phyloP scores from a whole-genome alignment of 1,140 invertebrate genomes.

The Trichonephila inaurata region DNA sequence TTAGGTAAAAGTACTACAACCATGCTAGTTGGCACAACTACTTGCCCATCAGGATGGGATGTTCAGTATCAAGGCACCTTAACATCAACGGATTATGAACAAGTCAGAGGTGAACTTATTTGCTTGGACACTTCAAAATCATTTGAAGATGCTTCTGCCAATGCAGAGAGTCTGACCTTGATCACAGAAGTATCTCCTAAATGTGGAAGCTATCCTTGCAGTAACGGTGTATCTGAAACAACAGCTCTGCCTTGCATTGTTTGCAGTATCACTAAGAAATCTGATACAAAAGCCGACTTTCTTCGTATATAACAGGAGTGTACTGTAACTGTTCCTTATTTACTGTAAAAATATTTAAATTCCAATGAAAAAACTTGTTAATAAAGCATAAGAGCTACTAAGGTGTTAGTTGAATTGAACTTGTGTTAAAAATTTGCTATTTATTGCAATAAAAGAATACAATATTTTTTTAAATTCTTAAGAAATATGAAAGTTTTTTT shows the following conservation, averaged over 20 bases:
- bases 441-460: too few species aligned
- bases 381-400: too few species aligned
- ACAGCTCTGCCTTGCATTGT: constrained; percentile 17
- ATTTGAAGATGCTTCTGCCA: neutral
- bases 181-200: constrained; percentile 46
- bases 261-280: constrained; percentile 31
- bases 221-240: neutral
- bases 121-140: constrained; percentile 40
- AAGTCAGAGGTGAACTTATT: neutral
- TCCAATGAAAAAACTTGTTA: too few species aligned
- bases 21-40: neutral
- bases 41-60: neutral
- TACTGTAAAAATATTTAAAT: too few species aligned
- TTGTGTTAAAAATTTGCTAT: too few species aligned
- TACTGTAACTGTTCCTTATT: too few species aligned
- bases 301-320: neutral
- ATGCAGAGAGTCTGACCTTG: neutral
- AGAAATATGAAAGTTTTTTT: too few species aligned
- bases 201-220: constrained; percentile 36
- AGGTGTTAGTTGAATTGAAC: too few species aligned
- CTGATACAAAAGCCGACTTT: neutral
- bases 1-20: constrained; percentile 24
- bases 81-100: neutral
- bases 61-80: neutral
- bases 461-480: too few species aligned